Evolutionary conservation across 2,888 invertebrate species (phyloP), one percentile per base, ranked within the genome.

Genomic region (Alcis repandata): DNA sequence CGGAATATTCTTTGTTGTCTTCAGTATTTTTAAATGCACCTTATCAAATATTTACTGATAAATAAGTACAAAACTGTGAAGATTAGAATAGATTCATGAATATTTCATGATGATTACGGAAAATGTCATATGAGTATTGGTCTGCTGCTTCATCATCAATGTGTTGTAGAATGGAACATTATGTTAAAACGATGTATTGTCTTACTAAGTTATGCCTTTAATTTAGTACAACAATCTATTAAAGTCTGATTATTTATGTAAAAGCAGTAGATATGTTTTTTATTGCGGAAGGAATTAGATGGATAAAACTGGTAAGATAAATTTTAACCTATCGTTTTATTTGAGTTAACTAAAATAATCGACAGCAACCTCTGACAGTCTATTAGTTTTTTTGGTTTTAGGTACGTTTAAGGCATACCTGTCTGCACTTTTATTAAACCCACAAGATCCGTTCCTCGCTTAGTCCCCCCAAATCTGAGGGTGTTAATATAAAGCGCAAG

Each of bases 171-270:
- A 63, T 57, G 22, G 33, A 2, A 52, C 45, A 46, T 58, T 51
- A 45, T 1, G 17, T 11, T 1, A 17, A 22, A 63, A 63, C 40
- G 48, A 53, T n/a, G 13, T 46, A 63, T 59, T 59, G 46, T 59
- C 20, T 52, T 41, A 59, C 41, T 22, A 40, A 20, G 17, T 59
- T 22, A 56, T 59, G 13, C 2, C 19, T 59, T 53, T 38, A 17
- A 32, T 54, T 54, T 32, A 54, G 32, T 32, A 8, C 27, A 52
- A 38, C 11, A 41, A 43, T n/a, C 6, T 56, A 49, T 1, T 62
- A 41, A 41, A 56, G 10, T 27, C 13, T 11, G 0, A 51, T 19
- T 19, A 40, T 53, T 52, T 53, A 41, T 15, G 22, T 15, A 40
- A 36, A 53, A 27, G 22, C 11, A 15, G 40, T n/a, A 40, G 15